Conservation (phyloP, 2,888 invertebrate species). For the Drosophila paramelanica region DNA sequence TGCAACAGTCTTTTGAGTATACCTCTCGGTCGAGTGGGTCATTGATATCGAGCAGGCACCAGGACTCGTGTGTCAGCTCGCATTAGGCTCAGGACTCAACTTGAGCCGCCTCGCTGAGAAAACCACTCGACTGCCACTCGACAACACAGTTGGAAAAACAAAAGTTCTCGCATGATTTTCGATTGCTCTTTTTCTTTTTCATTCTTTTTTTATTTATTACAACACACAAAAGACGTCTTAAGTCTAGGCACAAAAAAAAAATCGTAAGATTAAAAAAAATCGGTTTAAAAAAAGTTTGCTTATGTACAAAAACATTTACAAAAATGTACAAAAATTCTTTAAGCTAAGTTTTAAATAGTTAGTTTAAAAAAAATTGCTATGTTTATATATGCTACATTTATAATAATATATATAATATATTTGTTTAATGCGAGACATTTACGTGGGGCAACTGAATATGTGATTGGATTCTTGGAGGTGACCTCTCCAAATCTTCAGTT, state of each 20-base stretch:
- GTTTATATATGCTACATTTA: constrained; percentile 4
- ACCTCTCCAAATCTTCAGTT: constrained; percentile 20
- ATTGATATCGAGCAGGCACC: constrained; percentile 22
- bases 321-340: constrained; percentile 69
- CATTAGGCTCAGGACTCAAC: constrained; percentile 64
- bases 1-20: constrained; percentile 72
- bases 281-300: constrained; percentile 28
- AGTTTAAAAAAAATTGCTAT: constrained; percentile 35
- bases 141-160: constrained; percentile 23
- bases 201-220: constrained; percentile 53
- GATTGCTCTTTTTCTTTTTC: constrained; percentile 47
- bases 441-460: constrained; percentile 19
- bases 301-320: constrained; percentile 75
- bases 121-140: constrained; percentile 20
- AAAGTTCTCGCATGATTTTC: constrained; percentile 33
- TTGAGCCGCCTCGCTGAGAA: constrained; percentile 16
- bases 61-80: constrained; percentile 73
- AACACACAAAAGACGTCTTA: constrained; percentile 74
- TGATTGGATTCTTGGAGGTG: constrained; percentile 1
- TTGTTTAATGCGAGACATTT: constrained; percentile 39
- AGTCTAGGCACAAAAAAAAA: constrained; percentile 69
- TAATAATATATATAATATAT: constrained; percentile 36
- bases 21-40: constrained; percentile 9
- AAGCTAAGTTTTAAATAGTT: constrained; percentile 54
- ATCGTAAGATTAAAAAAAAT: constrained; percentile 33